These are phyloP conservation scores for Premnoplex brunnescens DNA, from an alignment of 2,797 vertebrate species.

Conservation along the genomic window DNA sequence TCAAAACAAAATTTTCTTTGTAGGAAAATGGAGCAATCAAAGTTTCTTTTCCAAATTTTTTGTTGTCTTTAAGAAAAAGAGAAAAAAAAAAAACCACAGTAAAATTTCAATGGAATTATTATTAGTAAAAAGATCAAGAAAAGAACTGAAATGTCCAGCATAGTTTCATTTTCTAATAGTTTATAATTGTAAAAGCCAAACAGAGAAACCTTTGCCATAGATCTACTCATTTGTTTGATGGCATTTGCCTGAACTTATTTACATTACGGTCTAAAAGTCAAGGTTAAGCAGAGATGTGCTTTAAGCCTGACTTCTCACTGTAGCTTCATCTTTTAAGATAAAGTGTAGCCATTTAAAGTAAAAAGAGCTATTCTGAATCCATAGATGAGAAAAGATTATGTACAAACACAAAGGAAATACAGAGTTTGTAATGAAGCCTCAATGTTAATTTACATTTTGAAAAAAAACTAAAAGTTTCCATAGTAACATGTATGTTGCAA, in stretches of 20 bases:
- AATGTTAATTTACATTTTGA: background rate
- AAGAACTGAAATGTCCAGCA: background rate
- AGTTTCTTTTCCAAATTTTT: background rate
- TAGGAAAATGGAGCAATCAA: background rate
- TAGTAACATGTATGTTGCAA: constrained; percentile 14
- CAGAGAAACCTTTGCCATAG: background rate
- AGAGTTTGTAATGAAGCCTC: background rate
- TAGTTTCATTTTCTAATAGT: background rate
- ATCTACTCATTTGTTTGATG: background rate
- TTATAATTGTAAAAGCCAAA: background rate
- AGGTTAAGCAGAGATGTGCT: background rate
- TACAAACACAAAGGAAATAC: background rate
- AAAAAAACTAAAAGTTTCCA: constrained; percentile 6
- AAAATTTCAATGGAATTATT: background rate
- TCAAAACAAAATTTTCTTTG: constrained; percentile 7
- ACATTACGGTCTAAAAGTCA: background rate
- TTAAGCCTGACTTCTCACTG: background rate
- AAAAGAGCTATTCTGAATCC: background rate
- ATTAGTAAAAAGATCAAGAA: background rate
- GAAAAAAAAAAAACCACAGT: background rate
- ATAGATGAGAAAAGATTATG: background rate
- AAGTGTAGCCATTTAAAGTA: background rate
- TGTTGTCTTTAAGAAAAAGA: background rate
- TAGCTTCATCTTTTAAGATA: background rate
- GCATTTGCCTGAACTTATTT: background rate